Evolutionary conservation across 1,140 invertebrate genomes (phyloP), one percentile per base, ranked within the genome.

Genomic region (Drosophila kanapiae): DNA sequence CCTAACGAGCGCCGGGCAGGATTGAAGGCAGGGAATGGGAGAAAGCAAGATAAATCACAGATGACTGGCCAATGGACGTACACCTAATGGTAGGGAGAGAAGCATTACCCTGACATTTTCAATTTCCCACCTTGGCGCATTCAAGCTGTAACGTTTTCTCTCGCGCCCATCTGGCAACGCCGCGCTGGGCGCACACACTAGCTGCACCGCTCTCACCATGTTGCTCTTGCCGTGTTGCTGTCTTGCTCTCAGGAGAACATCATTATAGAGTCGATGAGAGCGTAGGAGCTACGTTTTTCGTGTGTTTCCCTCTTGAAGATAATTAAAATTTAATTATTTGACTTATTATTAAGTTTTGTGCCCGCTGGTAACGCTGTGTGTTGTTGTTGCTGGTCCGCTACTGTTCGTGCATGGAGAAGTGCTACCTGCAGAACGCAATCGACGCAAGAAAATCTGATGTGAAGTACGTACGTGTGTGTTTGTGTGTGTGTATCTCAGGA

Each of bases 291-390:
- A 86, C 79, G 75, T 82, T 87, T 86, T 82, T 75, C 78, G 78
- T 87, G 74, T 84, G 82, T 86, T 80, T 86, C 64, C 80, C 78
- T 82, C 79, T 82, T 78, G 38, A 77, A 83, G 71, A 88, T 83
- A 88, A 87, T 87, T 90, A 82, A 81, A 90, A 85, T 82, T 85
- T 80, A 91, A 91, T 91, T 90, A 88, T 88, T 85, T 90, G 75
- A 80, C 75, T 90, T 91, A 91, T 90, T 79, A 91, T 90, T 91
- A 90, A 85, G 85, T 90, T 90, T 54, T 75, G 81, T 77, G 69
- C 54, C 58, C 47, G 56, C 43, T 56, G 59, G 57, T 75, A 16
- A 56, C 56, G 54, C 70, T 57, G 40, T 45, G 33, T 58, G 70
- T 33, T 64, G 63, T 53, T 68, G 82, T 40, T 57, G 33, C 43